Evolutionary conservation across 2,113 vertebrate genomes (phyloP).

Genomic region (Neomonachus schauinslandi): DNA sequence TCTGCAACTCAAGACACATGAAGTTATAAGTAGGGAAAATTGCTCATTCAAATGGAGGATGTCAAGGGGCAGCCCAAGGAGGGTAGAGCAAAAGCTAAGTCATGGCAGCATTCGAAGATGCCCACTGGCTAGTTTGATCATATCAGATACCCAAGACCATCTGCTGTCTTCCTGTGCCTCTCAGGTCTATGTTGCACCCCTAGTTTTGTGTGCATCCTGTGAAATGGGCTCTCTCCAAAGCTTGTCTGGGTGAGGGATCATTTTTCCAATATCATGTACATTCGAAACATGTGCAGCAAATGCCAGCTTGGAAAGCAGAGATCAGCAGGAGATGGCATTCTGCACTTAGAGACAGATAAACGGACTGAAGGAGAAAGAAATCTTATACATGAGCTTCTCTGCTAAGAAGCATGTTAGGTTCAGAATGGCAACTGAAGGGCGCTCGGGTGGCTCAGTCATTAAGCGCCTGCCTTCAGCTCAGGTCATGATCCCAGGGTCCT

Average conservation of each 20-base stretch:
- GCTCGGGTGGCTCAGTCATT: neutral
- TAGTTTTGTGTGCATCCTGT: neutral
- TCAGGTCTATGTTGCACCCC: neutral
- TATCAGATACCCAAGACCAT: neutral
- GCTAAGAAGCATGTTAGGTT: neutral
- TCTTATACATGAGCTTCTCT: neutral
- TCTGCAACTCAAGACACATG: neutral
- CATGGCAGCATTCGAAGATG: neutral
- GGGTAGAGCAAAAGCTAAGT: neutral
- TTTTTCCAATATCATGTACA: constrained; percentile 38
- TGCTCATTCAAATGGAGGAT: neutral
- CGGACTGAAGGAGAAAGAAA: neutral
- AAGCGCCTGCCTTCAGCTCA: neutral
- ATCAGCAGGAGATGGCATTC: neutral
- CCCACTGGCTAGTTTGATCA: neutral
- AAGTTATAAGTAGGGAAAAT: neutral
- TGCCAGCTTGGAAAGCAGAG: neutral
- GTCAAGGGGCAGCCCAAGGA: neutral
- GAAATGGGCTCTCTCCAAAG: neutral
- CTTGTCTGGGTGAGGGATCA: neutral
- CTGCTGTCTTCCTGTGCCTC: neutral
- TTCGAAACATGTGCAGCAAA: constrained; percentile 18
- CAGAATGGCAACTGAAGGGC: neutral
- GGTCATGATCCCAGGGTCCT: neutral
- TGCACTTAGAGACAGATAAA: neutral